These are phyloP conservation scores for Phoxinus dragarum DNA, from an alignment of 2,797 vertebrate species.

Conservation along the genomic window DNA sequence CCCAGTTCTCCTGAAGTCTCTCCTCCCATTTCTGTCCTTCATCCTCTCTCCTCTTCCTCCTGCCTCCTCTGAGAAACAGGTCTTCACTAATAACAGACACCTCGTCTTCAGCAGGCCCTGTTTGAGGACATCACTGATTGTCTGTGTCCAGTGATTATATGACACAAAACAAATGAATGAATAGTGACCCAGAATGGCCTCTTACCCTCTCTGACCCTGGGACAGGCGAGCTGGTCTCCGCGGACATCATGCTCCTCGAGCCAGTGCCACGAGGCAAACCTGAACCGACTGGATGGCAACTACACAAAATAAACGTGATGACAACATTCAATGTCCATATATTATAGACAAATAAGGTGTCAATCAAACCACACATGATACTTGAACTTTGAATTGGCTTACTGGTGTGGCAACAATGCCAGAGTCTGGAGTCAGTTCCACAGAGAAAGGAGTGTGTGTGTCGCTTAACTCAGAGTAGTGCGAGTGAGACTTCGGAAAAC, in stretches of 20 bases:
- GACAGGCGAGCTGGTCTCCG: slow-evolving; percentile 89
- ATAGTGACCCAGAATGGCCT: background rate
- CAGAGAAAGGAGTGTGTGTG: slow-evolving; percentile 64
- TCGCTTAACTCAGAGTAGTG: slow-evolving; percentile 75
- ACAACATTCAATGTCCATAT: background rate
- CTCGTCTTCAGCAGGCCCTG: slow-evolving; percentile 87
- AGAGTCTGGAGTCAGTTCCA: slow-evolving; percentile 78
- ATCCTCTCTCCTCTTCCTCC: slow-evolving; percentile 72
- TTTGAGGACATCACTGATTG: slow-evolving; percentile 51
- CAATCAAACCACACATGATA: slow-evolving; percentile 6
- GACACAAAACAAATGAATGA: background rate
- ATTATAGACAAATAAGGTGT: background rate
- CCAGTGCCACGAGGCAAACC: slow-evolving; percentile 85
- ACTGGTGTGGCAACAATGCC: slow-evolving; percentile 83
- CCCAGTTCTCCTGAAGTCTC: slow-evolving; percentile 92
- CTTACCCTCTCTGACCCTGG: slow-evolving; percentile 92
- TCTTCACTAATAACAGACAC: slow-evolving; percentile 73
- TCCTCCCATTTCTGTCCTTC: slow-evolving; percentile 84
- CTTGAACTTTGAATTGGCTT: slow-evolving; percentile 66
- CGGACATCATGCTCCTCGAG: slow-evolving; percentile 85
- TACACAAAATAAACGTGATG: slow-evolving; percentile 63
- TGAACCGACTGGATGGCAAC: slow-evolving; percentile 89
- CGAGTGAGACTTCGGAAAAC: slow-evolving; percentile 76
- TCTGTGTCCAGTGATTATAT: background rate
- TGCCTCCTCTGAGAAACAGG: slow-evolving; percentile 66